Evolutionary conservation across 2,113 vertebrate genomes (phyloP), one percentile per base, ranked within the genome.

Genomic region (Chaetodon trifascialis): DNA sequence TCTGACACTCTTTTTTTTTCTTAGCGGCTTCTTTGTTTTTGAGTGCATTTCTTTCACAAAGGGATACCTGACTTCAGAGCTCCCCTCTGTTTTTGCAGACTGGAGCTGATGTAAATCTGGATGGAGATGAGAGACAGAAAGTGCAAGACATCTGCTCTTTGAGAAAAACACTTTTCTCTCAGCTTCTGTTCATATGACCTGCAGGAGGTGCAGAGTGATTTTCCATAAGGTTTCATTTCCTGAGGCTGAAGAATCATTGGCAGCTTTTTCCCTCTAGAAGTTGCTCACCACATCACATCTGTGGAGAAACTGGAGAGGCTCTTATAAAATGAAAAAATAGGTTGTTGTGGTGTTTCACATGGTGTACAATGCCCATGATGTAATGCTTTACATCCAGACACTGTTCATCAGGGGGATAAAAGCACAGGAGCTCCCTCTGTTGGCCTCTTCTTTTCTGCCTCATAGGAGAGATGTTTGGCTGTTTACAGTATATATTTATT

Each of bases 381-480:
- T 86, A 75, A 91, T 88, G 56, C 44, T 75, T 51, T 17, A 70
- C 21, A 58, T 42, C 69, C 63, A 69, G 76, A 76, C 68, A 23
- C 25, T 82, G 76, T 79, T 85, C 83, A 51, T 72, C 36, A 64
- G 5, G 15, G 0, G 42, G 5, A 73, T 38, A n/a, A 47, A 60
- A 84, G 75, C 36, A 73, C 85, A 64, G 38, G 52, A 71, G 89
- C 91, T 73, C 92, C 92, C 90, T 90, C 92, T 93, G 72, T 76
- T 90, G 91, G 86, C 38, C 25, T 67, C 4, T 69, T 44, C 16
- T 36, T 10, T 42, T 62, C 36, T 5, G 30, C 8, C 7, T 14
- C 38, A 42, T 5, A 49, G 46, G 42, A 65, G 38, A 40, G 4
- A 34, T n/a, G 0, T 2, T 11, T 25, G 6, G 42, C 56, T 66